These are phyloP conservation scores for Pogonomyrmex californicus DNA, from an alignment of 1,140 invertebrate genomes.

Conservation along the genomic window DNA sequence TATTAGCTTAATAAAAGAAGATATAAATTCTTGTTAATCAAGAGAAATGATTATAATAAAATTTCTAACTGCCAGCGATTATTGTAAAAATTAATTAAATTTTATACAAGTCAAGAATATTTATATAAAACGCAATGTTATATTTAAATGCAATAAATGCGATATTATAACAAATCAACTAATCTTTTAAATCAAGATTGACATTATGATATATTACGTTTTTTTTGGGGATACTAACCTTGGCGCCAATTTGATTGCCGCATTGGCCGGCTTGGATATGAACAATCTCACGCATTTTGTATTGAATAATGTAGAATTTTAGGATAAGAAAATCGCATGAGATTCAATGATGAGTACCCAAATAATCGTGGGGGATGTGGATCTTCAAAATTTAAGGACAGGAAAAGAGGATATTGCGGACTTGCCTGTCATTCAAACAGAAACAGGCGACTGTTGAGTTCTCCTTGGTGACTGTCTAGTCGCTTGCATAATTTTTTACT, in stretches of 20 bases:
- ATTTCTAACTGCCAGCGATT: neutral
- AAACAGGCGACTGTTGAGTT: conserved; percentile 71
- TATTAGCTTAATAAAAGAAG: neutral
- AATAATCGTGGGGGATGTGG: neutral
- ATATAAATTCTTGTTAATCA: neutral
- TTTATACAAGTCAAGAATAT: neutral
- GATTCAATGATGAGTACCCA: neutral
- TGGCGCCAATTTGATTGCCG: conserved; percentile 96
- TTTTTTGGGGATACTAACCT: conserved; percentile 87
- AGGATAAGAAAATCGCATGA: neutral
- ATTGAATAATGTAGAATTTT: neutral
- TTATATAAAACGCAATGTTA: neutral
- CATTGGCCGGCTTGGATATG: conserved; percentile 97
- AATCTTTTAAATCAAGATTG: neutral
- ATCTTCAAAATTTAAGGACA: conserved; percentile 26
- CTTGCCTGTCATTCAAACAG: conserved; percentile 64
- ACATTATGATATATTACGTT: conserved; percentile 19
- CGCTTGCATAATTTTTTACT: conserved; percentile 15
- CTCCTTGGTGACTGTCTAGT: conserved; percentile 62
- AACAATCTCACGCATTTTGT: conserved; percentile 96
- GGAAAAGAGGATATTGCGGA: conserved; percentile 22
- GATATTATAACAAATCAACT: neutral
- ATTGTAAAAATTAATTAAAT: conserved; percentile 9
- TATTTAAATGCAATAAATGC: neutral
- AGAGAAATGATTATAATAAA: neutral